Evolutionary conservation across 2,797 vertebrate genomes (phyloP).

Genomic region (Microchirus variegatus): DNA sequence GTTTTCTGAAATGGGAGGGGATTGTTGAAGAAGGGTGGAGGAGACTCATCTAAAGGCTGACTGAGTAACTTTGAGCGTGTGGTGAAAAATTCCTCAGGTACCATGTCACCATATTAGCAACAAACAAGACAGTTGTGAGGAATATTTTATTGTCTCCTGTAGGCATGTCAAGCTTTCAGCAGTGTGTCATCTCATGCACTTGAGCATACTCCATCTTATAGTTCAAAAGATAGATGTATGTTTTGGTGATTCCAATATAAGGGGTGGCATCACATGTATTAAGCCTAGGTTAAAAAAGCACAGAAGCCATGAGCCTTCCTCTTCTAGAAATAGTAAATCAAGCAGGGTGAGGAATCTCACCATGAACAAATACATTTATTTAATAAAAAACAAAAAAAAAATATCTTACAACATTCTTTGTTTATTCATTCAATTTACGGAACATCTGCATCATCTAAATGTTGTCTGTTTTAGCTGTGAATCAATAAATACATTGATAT

Average conservation of each 20-base stretch:
- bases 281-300: too few relatives aligned
- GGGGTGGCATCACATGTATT: not conserved
- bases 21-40: constrained; percentile 31
- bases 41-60: constrained; percentile 39
- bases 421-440: too few relatives aligned
- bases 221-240: not conserved
- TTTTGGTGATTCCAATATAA: too few relatives aligned
- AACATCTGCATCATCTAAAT: too few relatives aligned
- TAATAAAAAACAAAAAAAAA: too few relatives aligned
- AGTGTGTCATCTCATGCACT: constrained; percentile 1
- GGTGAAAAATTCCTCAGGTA: constrained; percentile 49
- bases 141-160: constrained; percentile 19
- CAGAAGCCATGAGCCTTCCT: too few relatives aligned
- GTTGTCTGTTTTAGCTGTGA: too few relatives aligned
- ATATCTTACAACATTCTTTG: too few relatives aligned
- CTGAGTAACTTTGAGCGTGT: constrained; percentile 37
- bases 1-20: constrained; percentile 24
- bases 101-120: constrained; percentile 48
- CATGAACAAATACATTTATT: too few relatives aligned
- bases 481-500: too few relatives aligned
- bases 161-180: constrained; percentile 2
- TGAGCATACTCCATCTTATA: not conserved
- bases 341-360: too few relatives aligned
- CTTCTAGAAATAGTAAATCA: too few relatives aligned
- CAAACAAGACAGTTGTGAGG: constrained; percentile 13